A percentile compares a stretch with the other conserved stretches of the same genome.
Conservation (phyloP, 2,113 vertebrate species). For the Forbesichthys agassizii region DNA sequence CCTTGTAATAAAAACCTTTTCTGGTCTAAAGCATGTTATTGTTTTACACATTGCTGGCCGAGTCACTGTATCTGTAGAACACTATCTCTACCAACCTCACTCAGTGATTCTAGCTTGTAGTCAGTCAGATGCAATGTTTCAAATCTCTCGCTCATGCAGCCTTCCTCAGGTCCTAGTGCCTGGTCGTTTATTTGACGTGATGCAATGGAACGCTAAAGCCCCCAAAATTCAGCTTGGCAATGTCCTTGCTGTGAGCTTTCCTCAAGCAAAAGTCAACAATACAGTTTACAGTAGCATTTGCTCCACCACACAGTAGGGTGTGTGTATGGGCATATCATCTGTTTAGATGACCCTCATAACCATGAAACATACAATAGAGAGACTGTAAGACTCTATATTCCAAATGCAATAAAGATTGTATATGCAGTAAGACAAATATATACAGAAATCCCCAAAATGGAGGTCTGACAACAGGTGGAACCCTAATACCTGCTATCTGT, state of each 20-base stretch:
- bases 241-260: not conserved
- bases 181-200: too few species aligned
- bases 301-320: not conserved
- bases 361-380: not conserved
- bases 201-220: too few species aligned
- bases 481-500: slow-evolving; percentile 81
- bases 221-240: too few species aligned
- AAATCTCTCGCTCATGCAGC: too few species aligned
- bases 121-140: too few species aligned
- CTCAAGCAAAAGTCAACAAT: not conserved
- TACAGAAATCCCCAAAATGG: slow-evolving; percentile 29
- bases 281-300: not conserved
- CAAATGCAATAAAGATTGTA: not conserved
- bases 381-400: not conserved
- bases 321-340: not conserved
- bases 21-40: too few species aligned
- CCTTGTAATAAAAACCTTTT: too few species aligned
- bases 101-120: too few species aligned
- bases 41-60: too few species aligned
- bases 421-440: not conserved
- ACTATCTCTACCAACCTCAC: too few species aligned
- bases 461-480: slow-evolving; percentile 33
- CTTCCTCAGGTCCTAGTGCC: too few species aligned
- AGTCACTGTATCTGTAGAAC: too few species aligned
- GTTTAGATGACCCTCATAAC: slow-evolving; percentile 10